phyloP scores from a whole-genome alignment of 1,140 invertebrate genomes.

The Cyrtorhinus lividipennis region DNA sequence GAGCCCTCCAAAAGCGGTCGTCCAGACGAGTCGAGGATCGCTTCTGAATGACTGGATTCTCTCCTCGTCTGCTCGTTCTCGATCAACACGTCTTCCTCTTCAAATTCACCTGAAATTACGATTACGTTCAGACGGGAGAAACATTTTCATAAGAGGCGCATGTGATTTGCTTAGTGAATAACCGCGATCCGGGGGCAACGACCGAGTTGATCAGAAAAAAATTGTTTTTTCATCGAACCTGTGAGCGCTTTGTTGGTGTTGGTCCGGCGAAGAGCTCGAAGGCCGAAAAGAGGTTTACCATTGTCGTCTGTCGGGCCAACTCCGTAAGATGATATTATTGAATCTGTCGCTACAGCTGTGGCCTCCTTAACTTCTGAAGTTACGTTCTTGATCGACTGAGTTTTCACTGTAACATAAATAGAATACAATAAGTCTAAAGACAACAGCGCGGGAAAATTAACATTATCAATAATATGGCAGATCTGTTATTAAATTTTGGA shows the following conservation, averaged over 20 bases:
- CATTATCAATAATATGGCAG: neutral
- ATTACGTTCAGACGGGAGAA: neutral
- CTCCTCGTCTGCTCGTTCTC: slow-evolving; percentile 10
- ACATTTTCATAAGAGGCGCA: neutral
- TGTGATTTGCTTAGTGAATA: too few species aligned
- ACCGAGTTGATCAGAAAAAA: too few species aligned
- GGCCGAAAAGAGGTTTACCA: slow-evolving; percentile 57
- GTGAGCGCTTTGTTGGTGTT: slow-evolving; percentile 35
- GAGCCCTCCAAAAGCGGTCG: slow-evolving; percentile 27
- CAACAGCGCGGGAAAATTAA: too few species aligned
- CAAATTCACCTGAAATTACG: neutral
- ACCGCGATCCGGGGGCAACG: too few species aligned
- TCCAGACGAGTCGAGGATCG: neutral
- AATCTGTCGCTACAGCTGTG: slow-evolving; percentile 35
- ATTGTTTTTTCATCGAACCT: slow-evolving; percentile 30
- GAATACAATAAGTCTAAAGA: too few species aligned
- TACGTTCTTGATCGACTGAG: slow-evolving; percentile 15
- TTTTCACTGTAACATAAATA: slow-evolving; percentile 19
- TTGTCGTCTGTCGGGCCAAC: slow-evolving; percentile 63
- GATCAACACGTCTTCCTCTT: slow-evolving; percentile 7
- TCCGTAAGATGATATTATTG: slow-evolving; percentile 64
- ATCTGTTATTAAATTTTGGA: too few species aligned
- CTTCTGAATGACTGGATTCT: slow-evolving; percentile 24
- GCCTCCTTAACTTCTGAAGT: slow-evolving; percentile 25
- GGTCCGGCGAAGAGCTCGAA: slow-evolving; percentile 49